Evolutionary conservation across 1,140 invertebrate genomes (phyloP).

Genomic region (Grapholita molesta): DNA sequence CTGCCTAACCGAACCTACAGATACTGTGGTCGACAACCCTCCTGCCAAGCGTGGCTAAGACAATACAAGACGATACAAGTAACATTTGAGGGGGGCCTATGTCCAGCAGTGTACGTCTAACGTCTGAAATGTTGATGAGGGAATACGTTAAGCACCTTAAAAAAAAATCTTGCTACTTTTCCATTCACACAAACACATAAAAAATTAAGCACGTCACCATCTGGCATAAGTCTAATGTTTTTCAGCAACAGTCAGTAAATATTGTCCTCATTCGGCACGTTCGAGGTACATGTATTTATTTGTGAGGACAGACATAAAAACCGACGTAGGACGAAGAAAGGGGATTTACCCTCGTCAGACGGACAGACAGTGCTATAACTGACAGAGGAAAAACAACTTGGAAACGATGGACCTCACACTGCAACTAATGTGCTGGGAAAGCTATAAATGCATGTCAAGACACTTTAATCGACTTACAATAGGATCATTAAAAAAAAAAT

Average conservation of each 20-base stretch:
- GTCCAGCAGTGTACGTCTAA: too few relatives aligned
- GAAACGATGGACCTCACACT: not conserved
- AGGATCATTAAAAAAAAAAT: too few relatives aligned
- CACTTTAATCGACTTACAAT: not conserved
- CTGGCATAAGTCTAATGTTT: conserved; percentile 7
- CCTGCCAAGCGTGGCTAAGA: too few relatives aligned
- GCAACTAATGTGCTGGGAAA: conserved; percentile 1
- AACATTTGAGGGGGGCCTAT: too few relatives aligned
- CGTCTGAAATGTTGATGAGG: too few relatives aligned
- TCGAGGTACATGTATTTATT: conserved; percentile 42
- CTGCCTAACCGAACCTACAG: too few relatives aligned
- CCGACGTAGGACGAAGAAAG: conserved; percentile 51
- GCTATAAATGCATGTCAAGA: not conserved
- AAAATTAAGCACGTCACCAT: not conserved
- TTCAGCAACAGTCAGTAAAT: conserved; percentile 14
- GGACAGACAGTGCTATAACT: conserved; percentile 59
- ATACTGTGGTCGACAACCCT: too few relatives aligned
- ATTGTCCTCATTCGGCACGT: conserved; percentile 36
- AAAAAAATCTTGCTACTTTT: too few relatives aligned
- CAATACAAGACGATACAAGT: too few relatives aligned
- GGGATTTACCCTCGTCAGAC: conserved; percentile 65
- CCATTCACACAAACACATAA: not conserved
- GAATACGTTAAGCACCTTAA: too few relatives aligned
- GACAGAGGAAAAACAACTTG: conserved; percentile 46
- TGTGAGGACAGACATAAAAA: conserved; percentile 53